Conservation (phyloP, 2,888 invertebrate species). For the Athetis lepigone region DNA sequence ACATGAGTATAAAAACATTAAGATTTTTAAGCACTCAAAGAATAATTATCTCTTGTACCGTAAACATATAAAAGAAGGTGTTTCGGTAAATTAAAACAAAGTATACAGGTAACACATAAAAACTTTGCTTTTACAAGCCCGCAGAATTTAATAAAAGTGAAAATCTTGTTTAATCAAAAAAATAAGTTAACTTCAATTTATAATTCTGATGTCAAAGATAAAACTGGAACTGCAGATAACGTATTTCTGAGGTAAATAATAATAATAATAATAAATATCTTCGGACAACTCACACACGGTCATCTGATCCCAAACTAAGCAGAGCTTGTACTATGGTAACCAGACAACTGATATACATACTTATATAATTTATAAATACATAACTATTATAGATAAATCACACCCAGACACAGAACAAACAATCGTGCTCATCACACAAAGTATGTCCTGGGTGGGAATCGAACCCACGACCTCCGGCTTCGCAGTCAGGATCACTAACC, state of each 20-base stretch:
- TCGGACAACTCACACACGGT: no score
- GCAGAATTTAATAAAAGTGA: slow-evolving; percentile 46
- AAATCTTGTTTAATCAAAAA: slow-evolving; percentile 48
- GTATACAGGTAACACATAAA: slow-evolving; percentile 14
- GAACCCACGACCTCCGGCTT: no score
- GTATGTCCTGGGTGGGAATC: no score
- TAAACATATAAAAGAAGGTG: not conserved
- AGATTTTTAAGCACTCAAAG: not conserved
- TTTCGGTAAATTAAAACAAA: slow-evolving; percentile 16
- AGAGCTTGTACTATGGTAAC: no score
- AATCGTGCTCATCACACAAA: no score
- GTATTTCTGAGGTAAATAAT: slow-evolving; percentile 41
- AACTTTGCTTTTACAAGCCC: slow-evolving; percentile 39
- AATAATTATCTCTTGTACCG: not conserved
- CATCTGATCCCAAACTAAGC: no score
- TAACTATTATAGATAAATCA: no score
- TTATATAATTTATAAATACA: no score
- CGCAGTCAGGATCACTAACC: no score
- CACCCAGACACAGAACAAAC: no score
- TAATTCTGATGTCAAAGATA: slow-evolving; percentile 46
- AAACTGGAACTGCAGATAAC: slow-evolving; percentile 42
- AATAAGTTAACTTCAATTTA: slow-evolving; percentile 47
- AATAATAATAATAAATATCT: no score
- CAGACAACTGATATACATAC: no score
- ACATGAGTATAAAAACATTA: not conserved